Base-by-base conservation (phyloP, 2,113 vertebrate genomes). In the Anguilla japonica region DNA sequence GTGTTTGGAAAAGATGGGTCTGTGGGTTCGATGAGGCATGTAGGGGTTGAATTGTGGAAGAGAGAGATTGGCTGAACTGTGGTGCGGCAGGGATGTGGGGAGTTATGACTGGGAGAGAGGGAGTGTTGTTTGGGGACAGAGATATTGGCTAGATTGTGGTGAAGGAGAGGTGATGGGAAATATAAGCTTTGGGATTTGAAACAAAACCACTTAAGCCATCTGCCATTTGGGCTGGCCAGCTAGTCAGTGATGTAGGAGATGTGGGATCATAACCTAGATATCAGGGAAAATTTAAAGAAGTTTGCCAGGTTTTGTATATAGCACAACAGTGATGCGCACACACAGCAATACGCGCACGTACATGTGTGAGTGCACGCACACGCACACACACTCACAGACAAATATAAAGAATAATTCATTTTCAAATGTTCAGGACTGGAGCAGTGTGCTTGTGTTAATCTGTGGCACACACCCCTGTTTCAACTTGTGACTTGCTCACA, bases 161-260 rank as follows among this genome's bases (percentile, higher is more conserved):
- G 4, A 60, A 53, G 34, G 53, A 22, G 57, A 53, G 40, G 84
- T 8, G 18, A 14, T 29, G 39, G 9, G 71, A 39, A 79, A 34
- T 40, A n/a, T 43, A 29, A n/a, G 79, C 75, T n/a, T 41, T 46
- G 50, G 84, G 41, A 56, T 1, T 4, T 15, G 1, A 20, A 29
- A 39, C 67, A 41, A 80, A 46, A 75, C 84, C 75, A 85, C 80
- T 85, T 46, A 53, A 41, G 75, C 41, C 26, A n/a, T 46, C 43
- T 41, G 53, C n/a, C 75, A 57, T 85, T 29, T 80, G 50, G 50
- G 50, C 39, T 43, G 46, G 34, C 75, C 3, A 14, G 46, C 84
- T 13, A 85, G 46, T 29, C 50, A 40, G 84, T 75, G 50, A 34
- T 43, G 20, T 43, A 85, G 71, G 20, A 56, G 46, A 50, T 11